Base-by-base conservation (phyloP, 2,113 vertebrate genomes). In the Girardinichthys multiradiatus region DNA sequence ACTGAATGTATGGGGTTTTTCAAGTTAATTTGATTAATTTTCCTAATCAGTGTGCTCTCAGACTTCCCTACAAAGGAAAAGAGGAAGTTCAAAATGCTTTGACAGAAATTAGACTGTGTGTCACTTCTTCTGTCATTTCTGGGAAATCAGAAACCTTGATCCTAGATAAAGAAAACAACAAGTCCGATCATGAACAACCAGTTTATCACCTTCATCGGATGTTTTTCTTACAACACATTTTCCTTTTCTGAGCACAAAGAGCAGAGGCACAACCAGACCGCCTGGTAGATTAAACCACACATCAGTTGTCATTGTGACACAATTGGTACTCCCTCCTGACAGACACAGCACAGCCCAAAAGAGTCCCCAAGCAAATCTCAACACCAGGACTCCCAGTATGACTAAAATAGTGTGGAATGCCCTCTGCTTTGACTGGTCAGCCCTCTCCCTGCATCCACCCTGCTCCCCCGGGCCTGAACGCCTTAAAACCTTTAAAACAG, bases 181-280 rank as follows among this genome's bases (percentile, higher is more conserved):
- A n/a, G n/a, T n/a, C n/a, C n/a, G n/a, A n/a, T n/a, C n/a, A n/a
- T n/a, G n/a, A n/a, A n/a, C n/a, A n/a, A n/a, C n/a, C n/a, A n/a
- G n/a, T n/a, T 14, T 14, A 19, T 45, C 42, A 19, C 13, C 14
- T 4, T 37, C 35, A 37, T 2, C 13, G 35, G 35, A 2, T 11
- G 37, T 28, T 70, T 13, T 28, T 64, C 39, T 37, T 24, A 14
- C 26, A 35, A 35, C 48, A 64, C 35, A 28, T 29, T 11, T 57
- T 24, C 64, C 42, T 61, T 64, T 15, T 69, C 54, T 75, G 11
- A 48, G 37, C 0, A 83, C 68, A 24, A 67, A 84, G 37, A 80
- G 29, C 24, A 80, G 9, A 19, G 82, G 78, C 27, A 77, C 17
- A 29, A 80, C 33, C 28, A 77, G 29, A 37, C n/a, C 74, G 45